Percentiles rank a stretch among this genome's conserved stretches.
phyloP scores from a whole-genome alignment of 2,113 vertebrate genomes.

The Cololabis saira region DNA sequence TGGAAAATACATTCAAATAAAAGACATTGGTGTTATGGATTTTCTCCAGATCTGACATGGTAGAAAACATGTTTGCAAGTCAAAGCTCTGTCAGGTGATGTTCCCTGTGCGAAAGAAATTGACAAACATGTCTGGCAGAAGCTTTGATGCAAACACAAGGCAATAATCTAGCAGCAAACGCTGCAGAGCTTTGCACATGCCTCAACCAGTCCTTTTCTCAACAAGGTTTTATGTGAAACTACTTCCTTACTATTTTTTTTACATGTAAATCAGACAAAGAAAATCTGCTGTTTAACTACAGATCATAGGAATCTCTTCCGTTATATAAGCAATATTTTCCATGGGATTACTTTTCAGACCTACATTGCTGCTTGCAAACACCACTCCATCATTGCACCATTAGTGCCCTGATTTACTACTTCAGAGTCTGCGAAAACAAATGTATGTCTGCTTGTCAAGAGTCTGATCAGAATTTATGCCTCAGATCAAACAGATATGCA shows the following conservation, averaged over 20 bases:
- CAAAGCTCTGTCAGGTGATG: constrained; percentile 6
- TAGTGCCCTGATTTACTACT: constrained; percentile 35
- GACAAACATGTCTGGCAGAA: constrained; percentile 20
- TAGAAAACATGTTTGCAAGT: constrained; percentile 10
- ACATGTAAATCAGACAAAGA: constrained; percentile 14
- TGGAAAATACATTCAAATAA: constrained; percentile 23
- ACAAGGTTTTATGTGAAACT: constrained; percentile 16
- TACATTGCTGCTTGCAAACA: constrained; percentile 12
- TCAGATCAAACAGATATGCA: background rate
- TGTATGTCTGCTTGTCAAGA: constrained; percentile 4
- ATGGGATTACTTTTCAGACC: constrained; percentile 16
- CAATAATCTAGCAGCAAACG: constrained; percentile 6
- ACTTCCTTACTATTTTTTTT: background rate
- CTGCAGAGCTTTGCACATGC: constrained; percentile 7
- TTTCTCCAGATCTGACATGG: constrained; percentile 7
- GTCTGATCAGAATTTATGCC: constrained; percentile 46
- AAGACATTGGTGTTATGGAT: background rate
- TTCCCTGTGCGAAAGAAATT: too few relatives aligned
- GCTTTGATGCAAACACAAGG: constrained; percentile 29
- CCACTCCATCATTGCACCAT: constrained; percentile 11
- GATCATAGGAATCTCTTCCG: background rate
- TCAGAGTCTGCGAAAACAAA: constrained; percentile 34
- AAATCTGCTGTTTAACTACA: background rate
- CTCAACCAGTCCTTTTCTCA: background rate
- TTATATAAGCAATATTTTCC: constrained; percentile 12